These are phyloP conservation scores for Eristalinus sepulchralis DNA, from an alignment of 2,888 invertebrate species.

Conservation along the genomic window DNA sequence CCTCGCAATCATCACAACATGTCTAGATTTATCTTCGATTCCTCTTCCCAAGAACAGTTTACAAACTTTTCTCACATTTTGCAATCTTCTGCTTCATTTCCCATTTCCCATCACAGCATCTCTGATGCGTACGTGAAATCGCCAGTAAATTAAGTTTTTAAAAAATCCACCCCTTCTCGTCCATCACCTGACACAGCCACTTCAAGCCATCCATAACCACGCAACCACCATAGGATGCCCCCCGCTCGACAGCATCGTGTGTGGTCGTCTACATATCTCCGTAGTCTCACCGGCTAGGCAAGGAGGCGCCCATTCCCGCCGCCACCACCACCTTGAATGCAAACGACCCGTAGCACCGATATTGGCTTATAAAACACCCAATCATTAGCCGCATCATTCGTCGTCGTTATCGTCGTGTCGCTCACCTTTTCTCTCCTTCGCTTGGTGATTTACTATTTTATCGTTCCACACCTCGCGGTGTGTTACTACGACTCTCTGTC, in stretches of 20 bases:
- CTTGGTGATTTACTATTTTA: slow-evolving; percentile 67
- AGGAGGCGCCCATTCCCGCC: slow-evolving; percentile 26
- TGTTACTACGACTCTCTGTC: slow-evolving; percentile 13
- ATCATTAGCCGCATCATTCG: slow-evolving; percentile 70
- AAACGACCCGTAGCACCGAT: slow-evolving; percentile 57
- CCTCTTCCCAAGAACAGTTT: too few relatives aligned
- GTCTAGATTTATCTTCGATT: too few relatives aligned
- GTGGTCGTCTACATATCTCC: slow-evolving; percentile 49
- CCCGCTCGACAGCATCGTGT: slow-evolving; percentile 38
- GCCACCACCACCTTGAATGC: slow-evolving; percentile 35
- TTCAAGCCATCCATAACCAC: background rate
- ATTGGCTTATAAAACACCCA: slow-evolving; percentile 69
- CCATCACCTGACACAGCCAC: background rate
- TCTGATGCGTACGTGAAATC: too few relatives aligned
- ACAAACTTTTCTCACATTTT: too few relatives aligned
- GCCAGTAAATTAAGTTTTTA: background rate
- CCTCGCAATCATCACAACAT: too few relatives aligned
- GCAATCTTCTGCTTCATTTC: too few relatives aligned
- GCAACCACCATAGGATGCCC: background rate
- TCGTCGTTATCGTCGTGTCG: slow-evolving; percentile 61
- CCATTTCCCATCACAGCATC: too few relatives aligned
- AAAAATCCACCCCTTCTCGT: background rate
- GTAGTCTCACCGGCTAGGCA: slow-evolving; percentile 23
- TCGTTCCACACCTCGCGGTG: slow-evolving; percentile 27
- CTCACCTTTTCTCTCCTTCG: slow-evolving; percentile 59